Evolutionary conservation across 2,888 invertebrate genomes (phyloP), one percentile per base, ranked within the genome.

Genomic region (Acrobasis repandana): DNA sequence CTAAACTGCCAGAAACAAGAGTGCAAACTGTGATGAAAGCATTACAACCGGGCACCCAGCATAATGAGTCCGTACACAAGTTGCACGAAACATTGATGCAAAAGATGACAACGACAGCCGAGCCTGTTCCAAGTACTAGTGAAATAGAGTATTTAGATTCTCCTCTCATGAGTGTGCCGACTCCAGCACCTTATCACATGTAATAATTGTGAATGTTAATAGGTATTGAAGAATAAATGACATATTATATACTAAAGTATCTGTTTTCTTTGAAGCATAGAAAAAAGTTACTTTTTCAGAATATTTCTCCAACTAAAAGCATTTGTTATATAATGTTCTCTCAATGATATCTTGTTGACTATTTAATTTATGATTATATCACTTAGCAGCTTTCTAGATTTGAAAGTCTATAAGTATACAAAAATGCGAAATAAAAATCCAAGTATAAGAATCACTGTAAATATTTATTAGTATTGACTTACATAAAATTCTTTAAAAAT

Each of bases 161-260:
- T 0, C 97, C 97, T 0, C 89, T 97, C 10, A 96, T 97, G 94
- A 96, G 95, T 91, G 96, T 97, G 6, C 96, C 97, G 14, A 96
- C 96, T 11, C 96, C 96, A 9, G 95, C 95, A 14, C 96, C 96
- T 60, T 95, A 95, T 82, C 94, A 94, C 69, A 89, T 80, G 75
- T 82, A 77, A 69, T 61, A 60, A 60, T 61, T 63, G 52, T 61
- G 58, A 70, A 18, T 63, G 59, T 56, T 58, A 58, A 33, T 50
- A 63, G 58, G 20, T 54, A 50, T 64, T 63, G 65, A 64, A 63
- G 49, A 62, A 60, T 63, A 64, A 67, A 64, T 78, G 72, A 80
- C 78, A 68, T 61, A 20, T 43, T 66, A 64, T 60, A 61, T 60
- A 66, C 61, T 58, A 58, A 20, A 54, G 61, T 62, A 60, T 56